Conservation (phyloP, 2,797 vertebrate genomes). For the Poeciliopsis gracilis region DNA sequence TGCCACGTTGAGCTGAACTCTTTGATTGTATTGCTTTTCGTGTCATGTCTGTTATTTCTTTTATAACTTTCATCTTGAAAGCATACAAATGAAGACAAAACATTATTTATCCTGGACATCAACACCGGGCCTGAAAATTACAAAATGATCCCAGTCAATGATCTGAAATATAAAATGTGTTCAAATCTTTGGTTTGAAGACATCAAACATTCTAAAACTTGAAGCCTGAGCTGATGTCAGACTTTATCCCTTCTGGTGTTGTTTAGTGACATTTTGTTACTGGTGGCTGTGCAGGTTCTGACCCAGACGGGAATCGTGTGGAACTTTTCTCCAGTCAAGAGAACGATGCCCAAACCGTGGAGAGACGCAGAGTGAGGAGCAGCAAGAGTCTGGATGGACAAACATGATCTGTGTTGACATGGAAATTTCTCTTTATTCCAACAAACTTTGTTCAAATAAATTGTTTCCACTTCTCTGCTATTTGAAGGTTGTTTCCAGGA, state of each 20-base stretch:
- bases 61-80: not conserved
- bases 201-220: not conserved
- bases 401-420: constrained; percentile 46
- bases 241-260: not conserved
- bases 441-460: constrained; percentile 76
- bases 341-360: constrained; percentile 77
- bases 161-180: not conserved
- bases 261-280: not conserved
- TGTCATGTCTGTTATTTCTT: not conserved
- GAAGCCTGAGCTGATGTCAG: not conserved
- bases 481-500: constrained; percentile 4
- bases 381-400: constrained; percentile 66
- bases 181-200: not conserved
- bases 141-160: not conserved
- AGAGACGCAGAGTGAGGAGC: constrained; percentile 66
- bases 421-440: constrained; percentile 57
- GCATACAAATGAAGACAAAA: not conserved
- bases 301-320: constrained; percentile 81
- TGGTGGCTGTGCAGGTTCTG: constrained; percentile 66
- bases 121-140: not conserved
- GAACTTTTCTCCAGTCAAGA: constrained; percentile 81
- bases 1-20: not conserved
- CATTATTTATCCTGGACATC: not conserved
- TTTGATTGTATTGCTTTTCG: not conserved
- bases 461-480: constrained; percentile 45